Evolutionary conservation across 2,797 vertebrate genomes (phyloP), one percentile per base, ranked within the genome.

Genomic region (Melanotaenia parkinsoni): DNA sequence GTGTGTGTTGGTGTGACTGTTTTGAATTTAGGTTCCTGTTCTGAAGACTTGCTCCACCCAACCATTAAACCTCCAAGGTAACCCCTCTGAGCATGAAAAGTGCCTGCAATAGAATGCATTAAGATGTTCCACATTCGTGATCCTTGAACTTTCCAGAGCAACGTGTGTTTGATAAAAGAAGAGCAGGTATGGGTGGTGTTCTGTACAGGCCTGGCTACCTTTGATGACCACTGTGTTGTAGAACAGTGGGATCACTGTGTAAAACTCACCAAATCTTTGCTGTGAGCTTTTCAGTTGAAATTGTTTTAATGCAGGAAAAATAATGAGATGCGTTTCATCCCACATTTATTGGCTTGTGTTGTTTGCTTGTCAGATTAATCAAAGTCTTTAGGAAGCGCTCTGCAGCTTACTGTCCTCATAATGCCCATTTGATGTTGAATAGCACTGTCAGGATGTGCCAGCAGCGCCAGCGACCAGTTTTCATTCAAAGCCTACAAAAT

Each of bases 41-140:
- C 77, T 72, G 35, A 70, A 74, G 86, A 79, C 72, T 72, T 74
- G 60, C 63, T 82, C 71, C 70, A 74, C 71, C 74, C 78, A 70
- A 62, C 81, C 70, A 68, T 57, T 76, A 80, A 84, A 58, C 47
- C 80, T 85, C 64, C 30, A 37, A 74, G 88, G 82, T 76, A 85
- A 63, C 67, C 70, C 79, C 66, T 83, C 65, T 62, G 67, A 78
- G 77, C 83, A 76, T 62, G 77, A 81, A 79, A 9, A 50, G 38
- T 66, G 70, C 51, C 43, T 1, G 35, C 77, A 80, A 57, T 61
- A 62, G 74, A 72, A 65, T 86, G 73, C 80, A 89, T 84, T 89
- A 86, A 82, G 73, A 77, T 26, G 58, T 69, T 81, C 28, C 70
- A 58, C 74, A 79, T 88, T 83, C 85, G 69, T 73, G 80, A 88